phyloP scores from a whole-genome alignment of 2,113 vertebrate genomes.

The Tyrannus savana region DNA sequence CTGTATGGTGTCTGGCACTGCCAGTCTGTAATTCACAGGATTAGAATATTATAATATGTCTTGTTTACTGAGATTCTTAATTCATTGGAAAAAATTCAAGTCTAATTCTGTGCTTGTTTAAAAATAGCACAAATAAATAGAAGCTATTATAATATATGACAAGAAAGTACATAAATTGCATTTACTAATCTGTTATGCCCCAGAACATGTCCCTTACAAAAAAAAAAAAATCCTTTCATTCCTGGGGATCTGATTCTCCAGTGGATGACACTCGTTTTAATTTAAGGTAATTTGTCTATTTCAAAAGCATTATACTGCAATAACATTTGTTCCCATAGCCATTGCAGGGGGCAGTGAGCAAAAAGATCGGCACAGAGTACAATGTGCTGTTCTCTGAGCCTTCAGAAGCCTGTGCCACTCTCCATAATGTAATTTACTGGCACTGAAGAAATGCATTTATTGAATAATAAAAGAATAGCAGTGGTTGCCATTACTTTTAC shows the following conservation, averaged over 20 bases:
- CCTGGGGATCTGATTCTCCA: neutral
- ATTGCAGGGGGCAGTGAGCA: neutral
- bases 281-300: neutral
- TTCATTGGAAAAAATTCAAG: neutral
- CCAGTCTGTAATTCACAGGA: neutral
- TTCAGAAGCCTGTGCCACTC: neutral
- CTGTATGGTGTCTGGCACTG: neutral
- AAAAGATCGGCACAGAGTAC: neutral
- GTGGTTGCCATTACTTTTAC: neutral
- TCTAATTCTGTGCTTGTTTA: conserved; percentile 16
- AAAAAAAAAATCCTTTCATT: conserved; percentile 40
- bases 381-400: neutral
- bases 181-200: conserved; percentile 21
- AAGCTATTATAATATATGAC: neutral
- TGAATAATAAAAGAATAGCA: neutral
- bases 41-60: neutral
- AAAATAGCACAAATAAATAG: conserved; percentile 54
- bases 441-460: neutral
- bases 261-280: neutral
- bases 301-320: neutral
- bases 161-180: neutral
- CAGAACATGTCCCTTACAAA: neutral
- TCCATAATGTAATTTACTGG: neutral
- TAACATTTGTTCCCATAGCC: accelerated
- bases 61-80: neutral